Conservation (phyloP, 2,797 vertebrate species). For the Sebastes glaucus region DNA sequence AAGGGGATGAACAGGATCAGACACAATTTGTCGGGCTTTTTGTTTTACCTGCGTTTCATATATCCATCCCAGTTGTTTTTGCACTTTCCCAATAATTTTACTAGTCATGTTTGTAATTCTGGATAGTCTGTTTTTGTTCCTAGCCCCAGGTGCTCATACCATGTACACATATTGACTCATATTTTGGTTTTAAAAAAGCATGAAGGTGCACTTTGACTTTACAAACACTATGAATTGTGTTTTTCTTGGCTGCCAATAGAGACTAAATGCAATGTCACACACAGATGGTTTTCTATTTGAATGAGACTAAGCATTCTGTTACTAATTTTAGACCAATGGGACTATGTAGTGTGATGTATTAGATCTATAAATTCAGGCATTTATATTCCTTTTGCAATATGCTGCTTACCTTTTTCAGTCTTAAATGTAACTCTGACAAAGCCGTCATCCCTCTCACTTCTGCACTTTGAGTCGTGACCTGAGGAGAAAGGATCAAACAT, state of each 20-base stretch:
- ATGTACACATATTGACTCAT: neutral
- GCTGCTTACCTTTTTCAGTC: constrained; percentile 89
- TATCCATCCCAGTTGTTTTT: no score
- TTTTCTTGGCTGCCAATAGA: neutral
- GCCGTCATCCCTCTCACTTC: constrained; percentile 88
- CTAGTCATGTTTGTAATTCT: no score
- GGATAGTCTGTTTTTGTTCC: no score
- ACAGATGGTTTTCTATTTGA: neutral
- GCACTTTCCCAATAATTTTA: no score
- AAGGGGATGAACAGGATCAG: no score
- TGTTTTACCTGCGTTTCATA: no score
- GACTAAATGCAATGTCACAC: neutral
- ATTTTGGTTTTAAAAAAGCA: neutral
- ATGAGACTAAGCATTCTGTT: neutral
- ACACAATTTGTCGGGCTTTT: no score
- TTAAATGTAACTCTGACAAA: constrained; percentile 95
- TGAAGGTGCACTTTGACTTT: neutral
- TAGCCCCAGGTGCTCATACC: no score
- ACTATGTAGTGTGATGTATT: neutral
- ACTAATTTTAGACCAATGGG: neutral
- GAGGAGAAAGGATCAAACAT: constrained; percentile 38
- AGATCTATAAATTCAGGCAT: neutral
- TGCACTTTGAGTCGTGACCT: constrained; percentile 88
- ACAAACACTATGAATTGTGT: neutral
- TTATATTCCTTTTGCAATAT: neutral